Evolutionary conservation across 1,140 invertebrate species (phyloP), one percentile per base, ranked within the genome.

Genomic region (Aleiodes sp.): DNA sequence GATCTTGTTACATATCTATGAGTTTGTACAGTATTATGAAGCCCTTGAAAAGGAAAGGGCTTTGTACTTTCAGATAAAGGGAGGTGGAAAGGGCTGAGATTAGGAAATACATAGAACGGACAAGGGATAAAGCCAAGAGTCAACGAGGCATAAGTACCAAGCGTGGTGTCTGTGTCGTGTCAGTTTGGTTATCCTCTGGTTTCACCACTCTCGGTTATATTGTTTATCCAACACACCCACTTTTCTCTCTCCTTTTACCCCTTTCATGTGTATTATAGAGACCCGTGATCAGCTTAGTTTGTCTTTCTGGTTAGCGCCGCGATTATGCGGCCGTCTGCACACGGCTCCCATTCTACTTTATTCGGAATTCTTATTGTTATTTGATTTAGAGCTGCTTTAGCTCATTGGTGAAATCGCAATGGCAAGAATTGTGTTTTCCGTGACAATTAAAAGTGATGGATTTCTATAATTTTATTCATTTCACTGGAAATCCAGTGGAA

Each of bases 271-370:
- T 9, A 52, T 26, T 10, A 35, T 46, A 29, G n/a, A n/a, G n/a
- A n/a, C n/a, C 59, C n/a, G 14, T 39, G 33, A 21, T 59, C 14
- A n/a, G 9, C 65, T 67, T 19, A 59, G 64, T 73, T 73, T 73
- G 71, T 70, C 71, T 73, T 70, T 73, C 71, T 70, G 71, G 67
- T 73, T 73, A 73, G 65, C 60, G 57, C 57, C 61, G 39, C 71
- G 71, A 73, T 73, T 73, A 73, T 70, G 71, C 64, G 68, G 56
- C 68, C 67, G 57, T 56, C 64, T 73, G 67, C 67, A 63, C 41
- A 72, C 71, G 71, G n/a, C n/a, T n/a, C 71, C 71, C 65, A 67
- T 67, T 62, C 46, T 57, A 61, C 24, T 10, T n/a, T n/a, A n/a
- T 64, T 16, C 9, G 29, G 33, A 16, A 19, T 16, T 6, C n/a